Conservation (phyloP, 2,888 invertebrate species). For the Spatulosminthurus flaviceps region DNA sequence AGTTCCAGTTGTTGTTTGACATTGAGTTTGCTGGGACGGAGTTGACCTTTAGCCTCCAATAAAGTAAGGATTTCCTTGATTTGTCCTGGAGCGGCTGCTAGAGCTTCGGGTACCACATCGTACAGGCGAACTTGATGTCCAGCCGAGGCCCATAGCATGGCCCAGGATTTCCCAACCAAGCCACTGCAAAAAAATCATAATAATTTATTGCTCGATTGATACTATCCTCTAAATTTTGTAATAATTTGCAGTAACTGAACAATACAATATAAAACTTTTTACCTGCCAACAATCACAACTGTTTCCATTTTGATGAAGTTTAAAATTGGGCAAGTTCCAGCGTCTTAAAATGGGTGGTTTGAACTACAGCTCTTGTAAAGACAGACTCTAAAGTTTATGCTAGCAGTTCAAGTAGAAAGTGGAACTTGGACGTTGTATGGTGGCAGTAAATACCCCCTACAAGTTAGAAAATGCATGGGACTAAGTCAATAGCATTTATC, state of each 20-base stretch:
- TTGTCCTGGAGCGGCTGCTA: slow-evolving; percentile 77
- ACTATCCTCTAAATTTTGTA: too few relatives aligned
- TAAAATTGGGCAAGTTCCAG: background rate
- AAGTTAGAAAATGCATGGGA: background rate
- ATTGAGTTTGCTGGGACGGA: slow-evolving; percentile 73
- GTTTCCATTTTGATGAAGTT: background rate
- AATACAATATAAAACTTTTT: background rate
- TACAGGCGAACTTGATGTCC: slow-evolving; percentile 89
- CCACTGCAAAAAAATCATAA: slow-evolving; percentile 75
- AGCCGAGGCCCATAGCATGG: slow-evolving; percentile 93
- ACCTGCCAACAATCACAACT: slow-evolving; percentile 16
- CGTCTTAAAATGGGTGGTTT: background rate
- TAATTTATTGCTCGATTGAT: too few relatives aligned
- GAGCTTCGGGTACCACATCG: slow-evolving; percentile 82
- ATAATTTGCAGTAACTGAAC: too few relatives aligned
- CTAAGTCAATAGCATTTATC: background rate
- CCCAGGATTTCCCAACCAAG: slow-evolving; percentile 94
- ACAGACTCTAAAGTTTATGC: background rate
- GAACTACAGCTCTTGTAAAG: background rate
- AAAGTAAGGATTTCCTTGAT: slow-evolving; percentile 77
- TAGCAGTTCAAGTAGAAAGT: background rate
- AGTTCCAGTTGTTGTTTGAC: slow-evolving; percentile 79
- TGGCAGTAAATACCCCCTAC: background rate
- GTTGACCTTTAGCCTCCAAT: slow-evolving; percentile 76
- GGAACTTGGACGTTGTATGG: background rate